Conservation (phyloP, 1,140 invertebrate genomes). For the Whitmania pigra region DNA sequence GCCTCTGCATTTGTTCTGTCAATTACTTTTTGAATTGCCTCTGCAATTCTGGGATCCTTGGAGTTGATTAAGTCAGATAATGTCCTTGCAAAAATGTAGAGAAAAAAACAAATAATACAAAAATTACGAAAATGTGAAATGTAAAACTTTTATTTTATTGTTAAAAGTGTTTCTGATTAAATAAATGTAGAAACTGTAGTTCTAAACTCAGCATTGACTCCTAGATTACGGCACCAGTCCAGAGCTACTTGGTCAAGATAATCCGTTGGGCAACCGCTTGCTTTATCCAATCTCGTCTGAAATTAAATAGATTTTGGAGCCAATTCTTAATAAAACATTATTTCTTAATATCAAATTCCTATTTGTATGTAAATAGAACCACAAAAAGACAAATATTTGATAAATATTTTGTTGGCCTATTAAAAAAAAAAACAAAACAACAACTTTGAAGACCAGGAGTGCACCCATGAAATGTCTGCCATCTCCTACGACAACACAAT, state of each 20-base stretch:
- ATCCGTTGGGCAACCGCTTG: conserved; percentile 58
- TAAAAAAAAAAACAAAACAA: neutral
- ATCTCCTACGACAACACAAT: conserved; percentile 74
- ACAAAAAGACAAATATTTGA: too few species aligned
- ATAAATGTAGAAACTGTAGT: too few species aligned
- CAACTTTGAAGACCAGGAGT: conserved; percentile 67
- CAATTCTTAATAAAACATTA: too few species aligned
- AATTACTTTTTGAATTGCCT: conserved; percentile 48
- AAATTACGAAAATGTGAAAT: too few species aligned
- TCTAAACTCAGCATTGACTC: conserved; percentile 43
- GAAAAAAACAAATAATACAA: too few species aligned
- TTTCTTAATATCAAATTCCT: too few species aligned
- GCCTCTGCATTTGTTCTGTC: conserved; percentile 59
- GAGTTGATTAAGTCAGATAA: conserved; percentile 26
- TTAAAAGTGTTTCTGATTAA: too few species aligned
- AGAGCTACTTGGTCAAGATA: conserved; percentile 51
- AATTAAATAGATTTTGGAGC: conserved; percentile 23
- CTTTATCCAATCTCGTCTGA: conserved; percentile 55
- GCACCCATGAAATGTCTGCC: conserved; percentile 69
- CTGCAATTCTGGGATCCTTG: conserved; percentile 26
- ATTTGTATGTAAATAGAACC: too few species aligned
- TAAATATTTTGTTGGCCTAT: too few species aligned
- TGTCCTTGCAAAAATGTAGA: too few species aligned
- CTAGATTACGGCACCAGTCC: conserved; percentile 59
- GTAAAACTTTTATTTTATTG: too few species aligned